Conservation (phyloP, 2,888 invertebrate genomes). For the Carcina quercana region DNA sequence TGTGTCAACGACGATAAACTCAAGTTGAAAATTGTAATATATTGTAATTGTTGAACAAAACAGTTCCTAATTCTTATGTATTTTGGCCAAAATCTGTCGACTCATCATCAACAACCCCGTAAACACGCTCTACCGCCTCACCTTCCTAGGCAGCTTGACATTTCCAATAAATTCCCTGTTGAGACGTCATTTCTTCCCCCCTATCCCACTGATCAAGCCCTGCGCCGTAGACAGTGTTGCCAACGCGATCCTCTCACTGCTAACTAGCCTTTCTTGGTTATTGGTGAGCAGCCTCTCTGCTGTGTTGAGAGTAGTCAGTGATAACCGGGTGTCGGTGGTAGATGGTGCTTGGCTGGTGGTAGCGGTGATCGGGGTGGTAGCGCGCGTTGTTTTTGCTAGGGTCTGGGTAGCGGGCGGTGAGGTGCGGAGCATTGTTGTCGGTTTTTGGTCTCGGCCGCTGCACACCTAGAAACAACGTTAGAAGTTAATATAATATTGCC, state of each 20-base stretch:
- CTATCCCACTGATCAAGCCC: constrained; percentile 50
- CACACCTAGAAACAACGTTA: constrained; percentile 55
- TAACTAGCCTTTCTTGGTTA: constrained; percentile 29
- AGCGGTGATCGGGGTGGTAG: constrained; percentile 42
- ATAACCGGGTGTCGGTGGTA: constrained; percentile 35
- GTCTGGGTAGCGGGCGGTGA: constrained; percentile 50
- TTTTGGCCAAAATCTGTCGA: too few species aligned
- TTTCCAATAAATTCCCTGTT: constrained; percentile 35
- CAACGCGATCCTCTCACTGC: constrained; percentile 46
- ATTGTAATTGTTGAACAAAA: too few species aligned
- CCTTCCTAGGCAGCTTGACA: constrained; percentile 45
- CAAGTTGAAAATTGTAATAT: too few species aligned
- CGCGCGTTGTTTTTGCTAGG: constrained; percentile 42
- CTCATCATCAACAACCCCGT: too few species aligned
- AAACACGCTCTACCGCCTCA: constrained; percentile 42
- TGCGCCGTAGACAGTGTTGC: constrained; percentile 56
- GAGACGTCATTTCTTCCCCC: constrained; percentile 69
- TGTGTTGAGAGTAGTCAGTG: constrained; percentile 38
- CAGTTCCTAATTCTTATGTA: too few species aligned
- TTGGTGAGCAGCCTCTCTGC: constrained; percentile 41
- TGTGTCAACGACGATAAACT: too few species aligned
- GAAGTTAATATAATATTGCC: too few species aligned
- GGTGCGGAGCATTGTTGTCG: constrained; percentile 45
- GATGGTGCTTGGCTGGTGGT: constrained; percentile 20
- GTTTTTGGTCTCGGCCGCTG: constrained; percentile 66